A percentile compares a stretch with the other conserved stretches of the same genome.
Conservation (phyloP, 2,797 vertebrate genomes). For the Peromyscus aztecus region DNA sequence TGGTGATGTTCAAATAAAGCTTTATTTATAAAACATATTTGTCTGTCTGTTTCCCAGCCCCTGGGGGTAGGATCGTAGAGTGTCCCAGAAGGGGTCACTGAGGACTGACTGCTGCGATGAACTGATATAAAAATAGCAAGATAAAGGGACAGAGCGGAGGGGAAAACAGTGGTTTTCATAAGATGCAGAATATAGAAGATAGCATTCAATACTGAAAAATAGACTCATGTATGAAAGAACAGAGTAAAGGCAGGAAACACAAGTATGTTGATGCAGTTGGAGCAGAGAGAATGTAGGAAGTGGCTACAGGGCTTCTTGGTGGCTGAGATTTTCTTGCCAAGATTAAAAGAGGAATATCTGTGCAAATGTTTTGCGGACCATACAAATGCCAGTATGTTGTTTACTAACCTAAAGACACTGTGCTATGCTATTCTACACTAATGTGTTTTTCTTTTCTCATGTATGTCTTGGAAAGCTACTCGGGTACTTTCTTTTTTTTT, state of each 20-base stretch:
- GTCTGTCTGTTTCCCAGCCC: not conserved
- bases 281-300: not conserved
- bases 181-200: not conserved
- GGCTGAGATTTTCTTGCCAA: not conserved
- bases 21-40: not conserved
- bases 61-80: not conserved
- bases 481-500: not conserved
- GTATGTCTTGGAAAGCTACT: not conserved
- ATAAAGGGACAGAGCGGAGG: not conserved
- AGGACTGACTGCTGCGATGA: not conserved
- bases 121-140: not conserved
- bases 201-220: not conserved
- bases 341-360: not conserved
- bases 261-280: not conserved
- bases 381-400: not conserved
- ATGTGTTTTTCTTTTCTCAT: not conserved
- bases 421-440: not conserved
- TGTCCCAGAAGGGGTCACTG: not conserved
- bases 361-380: not conserved
- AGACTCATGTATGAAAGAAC: not conserved
- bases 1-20: not conserved
- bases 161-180: not conserved
- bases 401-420: conserved; percentile 29
- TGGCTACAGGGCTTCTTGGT: not conserved
- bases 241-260: not conserved